These are phyloP conservation scores for Latrodectus geometricus DNA, from an alignment of 1,140 invertebrate species.

Conservation along the genomic window DNA sequence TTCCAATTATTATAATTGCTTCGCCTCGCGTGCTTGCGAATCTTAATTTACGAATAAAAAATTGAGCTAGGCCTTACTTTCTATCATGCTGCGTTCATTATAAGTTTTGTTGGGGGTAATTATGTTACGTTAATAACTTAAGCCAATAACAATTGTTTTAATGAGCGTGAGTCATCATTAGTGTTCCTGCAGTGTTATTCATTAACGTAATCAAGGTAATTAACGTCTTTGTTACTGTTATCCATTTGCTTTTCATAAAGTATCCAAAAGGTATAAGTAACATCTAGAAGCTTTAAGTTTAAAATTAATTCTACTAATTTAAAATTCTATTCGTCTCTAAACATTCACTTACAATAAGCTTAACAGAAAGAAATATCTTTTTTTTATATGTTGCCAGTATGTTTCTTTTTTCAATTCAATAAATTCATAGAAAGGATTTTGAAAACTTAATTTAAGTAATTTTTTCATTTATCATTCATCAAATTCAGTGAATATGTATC, in stretches of 20 bases:
- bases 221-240: slow-evolving; percentile 20
- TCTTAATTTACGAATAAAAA: slow-evolving; percentile 41
- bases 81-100: slow-evolving; percentile 15
- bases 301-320: too few relatives aligned
- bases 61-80: slow-evolving; percentile 11
- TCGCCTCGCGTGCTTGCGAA: background rate
- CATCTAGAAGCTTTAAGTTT: too few relatives aligned
- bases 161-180: slow-evolving; percentile 54
- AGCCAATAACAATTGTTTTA: slow-evolving; percentile 60
- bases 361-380: too few relatives aligned
- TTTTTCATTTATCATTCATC: too few relatives aligned
- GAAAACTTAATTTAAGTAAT: too few relatives aligned
- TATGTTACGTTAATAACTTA: slow-evolving; percentile 58
- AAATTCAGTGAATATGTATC: too few relatives aligned
- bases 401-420: too few relatives aligned
- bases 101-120: slow-evolving; percentile 39
- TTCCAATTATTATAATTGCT: slow-evolving; percentile 47
- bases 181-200: slow-evolving; percentile 31
- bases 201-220: slow-evolving; percentile 49
- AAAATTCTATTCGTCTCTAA: too few relatives aligned
- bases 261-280: too few relatives aligned
- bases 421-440: too few relatives aligned
- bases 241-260: background rate
- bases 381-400: too few relatives aligned
- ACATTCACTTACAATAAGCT: too few relatives aligned